phyloP scores from a whole-genome alignment of 2,888 invertebrate genomes.

The Chaitophorus viminalis region DNA sequence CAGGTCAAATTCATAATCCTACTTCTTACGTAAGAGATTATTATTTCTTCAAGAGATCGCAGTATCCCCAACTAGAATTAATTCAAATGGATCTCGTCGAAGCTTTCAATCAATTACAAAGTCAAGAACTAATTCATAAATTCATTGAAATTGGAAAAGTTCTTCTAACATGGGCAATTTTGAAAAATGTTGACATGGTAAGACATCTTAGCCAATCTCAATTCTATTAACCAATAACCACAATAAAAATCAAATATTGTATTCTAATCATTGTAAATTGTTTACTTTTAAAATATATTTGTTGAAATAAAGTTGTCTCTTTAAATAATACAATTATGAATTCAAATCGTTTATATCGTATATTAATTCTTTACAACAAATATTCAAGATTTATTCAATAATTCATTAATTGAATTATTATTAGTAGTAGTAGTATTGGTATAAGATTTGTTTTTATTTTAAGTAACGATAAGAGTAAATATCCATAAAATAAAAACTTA shows the following conservation, averaged over 20 bases:
- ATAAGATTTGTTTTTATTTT: no score
- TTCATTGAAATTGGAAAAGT: conserved; percentile 98
- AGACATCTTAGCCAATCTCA: conserved; percentile 21
- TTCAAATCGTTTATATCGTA: background rate
- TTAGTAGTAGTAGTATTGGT: no score
- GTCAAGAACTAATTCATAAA: conserved; percentile 90
- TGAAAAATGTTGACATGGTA: conserved; percentile 92
- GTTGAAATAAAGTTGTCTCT: no score
- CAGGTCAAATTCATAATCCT: conserved; percentile 96
- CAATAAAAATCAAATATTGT: background rate
- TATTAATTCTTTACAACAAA: no score
- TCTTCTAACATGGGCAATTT: conserved; percentile 87
- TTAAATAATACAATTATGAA: no score
- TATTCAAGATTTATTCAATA: no score
- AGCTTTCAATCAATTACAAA: conserved; percentile 88
- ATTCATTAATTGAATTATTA: no score
- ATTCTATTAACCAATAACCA: background rate
- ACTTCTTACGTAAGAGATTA: conserved; percentile 94
- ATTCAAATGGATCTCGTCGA: conserved; percentile 92
- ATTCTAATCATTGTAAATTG: background rate
- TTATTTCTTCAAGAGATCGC: conserved; percentile 95
- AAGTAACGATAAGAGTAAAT: no score
- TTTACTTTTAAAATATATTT: background rate
- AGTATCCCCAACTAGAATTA: conserved; percentile 95
- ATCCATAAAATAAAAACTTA: background rate